These are phyloP conservation scores for Zaprionus capensis DNA, from an alignment of 1,140 invertebrate genomes.

Conservation along the genomic window DNA sequence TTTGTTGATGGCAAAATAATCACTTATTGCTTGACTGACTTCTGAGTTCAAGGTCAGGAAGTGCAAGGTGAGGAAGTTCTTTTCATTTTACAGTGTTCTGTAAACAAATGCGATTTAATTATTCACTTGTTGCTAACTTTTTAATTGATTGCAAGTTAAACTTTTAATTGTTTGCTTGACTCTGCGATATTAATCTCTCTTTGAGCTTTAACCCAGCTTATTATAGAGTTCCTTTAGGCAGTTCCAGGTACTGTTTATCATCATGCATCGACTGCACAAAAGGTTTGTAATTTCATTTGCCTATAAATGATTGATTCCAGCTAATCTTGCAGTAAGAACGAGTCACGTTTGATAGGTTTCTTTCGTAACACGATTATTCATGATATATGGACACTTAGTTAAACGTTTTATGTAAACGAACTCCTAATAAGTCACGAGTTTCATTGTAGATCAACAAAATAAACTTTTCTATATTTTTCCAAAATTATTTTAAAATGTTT, in stretches of 20 bases:
- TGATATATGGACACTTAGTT: neutral
- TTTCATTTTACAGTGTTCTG: neutral
- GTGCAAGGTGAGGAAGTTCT: slow-evolving; percentile 7
- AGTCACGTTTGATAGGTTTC: slow-evolving; percentile 1
- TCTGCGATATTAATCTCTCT: neutral
- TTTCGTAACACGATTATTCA: slow-evolving; percentile 22
- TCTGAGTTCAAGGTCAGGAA: slow-evolving; percentile 44
- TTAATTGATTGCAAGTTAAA: slow-evolving; percentile 7
- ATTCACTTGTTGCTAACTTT: slow-evolving; percentile 13
- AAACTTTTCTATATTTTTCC: neutral
- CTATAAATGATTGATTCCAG: slow-evolving; percentile 16
- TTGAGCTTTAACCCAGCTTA: slow-evolving; percentile 1
- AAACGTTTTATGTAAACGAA: neutral
- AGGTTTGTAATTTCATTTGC: slow-evolving; percentile 1
- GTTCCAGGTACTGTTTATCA: neutral
- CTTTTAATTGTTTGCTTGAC: neutral
- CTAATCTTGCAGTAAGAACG: neutral
- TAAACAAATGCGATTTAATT: slow-evolving; percentile 9
- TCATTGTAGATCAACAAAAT: neutral
- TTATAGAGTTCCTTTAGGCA: neutral
- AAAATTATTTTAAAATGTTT: slow-evolving; percentile 2
- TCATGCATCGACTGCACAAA: neutral
- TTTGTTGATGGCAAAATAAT: slow-evolving; percentile 42
- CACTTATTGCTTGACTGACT: slow-evolving; percentile 34
- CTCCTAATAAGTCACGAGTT: neutral